phyloP scores from a whole-genome alignment of 2,888 invertebrate genomes.

The Strigamia crassipes region DNA sequence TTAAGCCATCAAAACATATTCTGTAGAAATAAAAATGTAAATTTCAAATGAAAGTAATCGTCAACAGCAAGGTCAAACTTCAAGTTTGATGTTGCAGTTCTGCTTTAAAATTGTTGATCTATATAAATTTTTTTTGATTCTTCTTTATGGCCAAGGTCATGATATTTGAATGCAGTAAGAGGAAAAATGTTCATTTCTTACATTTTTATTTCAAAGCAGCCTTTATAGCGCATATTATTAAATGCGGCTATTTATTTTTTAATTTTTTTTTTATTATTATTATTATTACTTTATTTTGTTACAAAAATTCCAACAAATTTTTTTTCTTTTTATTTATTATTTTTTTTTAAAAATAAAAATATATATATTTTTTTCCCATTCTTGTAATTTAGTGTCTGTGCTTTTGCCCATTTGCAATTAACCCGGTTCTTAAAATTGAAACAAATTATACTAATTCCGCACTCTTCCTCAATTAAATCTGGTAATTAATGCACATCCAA shows the following conservation, averaged over 20 bases:
- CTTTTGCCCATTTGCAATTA: neutral
- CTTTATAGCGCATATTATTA: neutral
- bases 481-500: neutral
- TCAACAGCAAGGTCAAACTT: neutral
- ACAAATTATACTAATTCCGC: neutral
- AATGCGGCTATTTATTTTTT: neutral
- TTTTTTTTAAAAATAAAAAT: neutral
- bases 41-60: neutral
- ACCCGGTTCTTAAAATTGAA: neutral
- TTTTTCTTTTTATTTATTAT: neutral
- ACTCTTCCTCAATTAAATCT: conserved; percentile 7
- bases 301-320: neutral
- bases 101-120: conserved; percentile 21
- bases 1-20: neutral
- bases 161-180: neutral
- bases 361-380: neutral
- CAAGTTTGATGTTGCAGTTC: neutral
- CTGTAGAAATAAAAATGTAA: conserved; percentile 2
- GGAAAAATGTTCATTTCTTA: conserved; percentile 10
- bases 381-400: neutral
- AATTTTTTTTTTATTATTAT: no score
- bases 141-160: conserved; percentile 20
- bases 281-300: no score
- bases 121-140: conserved; percentile 19
- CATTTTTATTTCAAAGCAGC: neutral